A percentile compares a stretch with the other conserved stretches of the same genome.
Evolutionary conservation across 2,888 invertebrate genomes (phyloP).

Genomic region (Tachina fera): DNA sequence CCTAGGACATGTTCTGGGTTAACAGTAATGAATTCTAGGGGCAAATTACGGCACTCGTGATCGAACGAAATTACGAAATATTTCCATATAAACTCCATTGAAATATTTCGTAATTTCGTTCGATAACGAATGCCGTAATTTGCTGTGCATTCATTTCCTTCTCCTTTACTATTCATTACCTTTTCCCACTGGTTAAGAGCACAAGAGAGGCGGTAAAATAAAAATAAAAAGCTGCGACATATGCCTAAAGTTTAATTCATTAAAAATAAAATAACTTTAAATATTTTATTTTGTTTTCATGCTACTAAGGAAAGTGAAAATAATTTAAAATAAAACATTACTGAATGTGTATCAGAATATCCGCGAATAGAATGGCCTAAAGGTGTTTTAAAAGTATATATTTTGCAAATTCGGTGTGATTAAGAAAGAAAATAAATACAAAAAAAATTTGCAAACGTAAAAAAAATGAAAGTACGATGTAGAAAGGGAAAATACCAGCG

Average conservation of each 20-base stretch:
- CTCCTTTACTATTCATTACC: too few relatives aligned
- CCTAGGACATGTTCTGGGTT: too few relatives aligned
- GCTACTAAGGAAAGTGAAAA: slow-evolving; percentile 41
- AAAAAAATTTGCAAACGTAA: slow-evolving; percentile 19
- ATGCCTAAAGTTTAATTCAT: slow-evolving; percentile 64
- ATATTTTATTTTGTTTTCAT: slow-evolving; percentile 16
- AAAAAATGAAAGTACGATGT: slow-evolving; percentile 31
- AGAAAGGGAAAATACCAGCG: neutral
- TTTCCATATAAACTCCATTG: too few relatives aligned
- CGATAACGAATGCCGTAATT: too few relatives aligned
- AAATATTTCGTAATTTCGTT: too few relatives aligned
- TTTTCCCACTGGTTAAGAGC: neutral
- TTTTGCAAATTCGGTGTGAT: slow-evolving; percentile 18
- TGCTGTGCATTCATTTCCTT: too few relatives aligned
- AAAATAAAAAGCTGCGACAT: slow-evolving; percentile 22
- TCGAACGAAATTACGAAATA: too few relatives aligned
- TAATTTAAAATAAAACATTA: neutral
- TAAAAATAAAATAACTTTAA: slow-evolving; percentile 40
- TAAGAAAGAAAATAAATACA: neutral
- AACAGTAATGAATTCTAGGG: too few relatives aligned
- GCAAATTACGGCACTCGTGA: too few relatives aligned
- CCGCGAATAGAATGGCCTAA: slow-evolving; percentile 10
- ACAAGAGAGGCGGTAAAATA: neutral
- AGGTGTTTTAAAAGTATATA: slow-evolving; percentile 56
- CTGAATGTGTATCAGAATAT: neutral